A percentile compares a stretch with the other conserved stretches of the same genome.
Evolutionary conservation across 2,888 invertebrate genomes (phyloP).

Genomic region (Sarcophaga subvicina): DNA sequence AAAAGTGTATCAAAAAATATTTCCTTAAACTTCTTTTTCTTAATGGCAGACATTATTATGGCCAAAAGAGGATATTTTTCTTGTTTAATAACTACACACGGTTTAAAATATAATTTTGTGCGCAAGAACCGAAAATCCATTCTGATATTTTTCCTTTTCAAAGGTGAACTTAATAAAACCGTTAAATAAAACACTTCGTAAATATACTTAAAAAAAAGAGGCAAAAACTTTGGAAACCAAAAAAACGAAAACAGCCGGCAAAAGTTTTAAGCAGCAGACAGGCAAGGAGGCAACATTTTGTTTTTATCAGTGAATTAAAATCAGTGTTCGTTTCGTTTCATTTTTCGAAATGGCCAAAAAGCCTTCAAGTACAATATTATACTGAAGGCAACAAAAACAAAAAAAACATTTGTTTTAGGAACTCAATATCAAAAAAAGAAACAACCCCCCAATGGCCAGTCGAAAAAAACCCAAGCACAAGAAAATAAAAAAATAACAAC

Average conservation of each 20-base stretch:
- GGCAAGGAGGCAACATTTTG: slow-evolving; percentile 62
- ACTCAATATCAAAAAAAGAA: neutral
- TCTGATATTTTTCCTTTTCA: slow-evolving; percentile 12
- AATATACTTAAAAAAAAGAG: neutral
- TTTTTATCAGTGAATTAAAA: slow-evolving; percentile 57
- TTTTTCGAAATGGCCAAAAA: too few species aligned
- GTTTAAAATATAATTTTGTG: slow-evolving; percentile 23
- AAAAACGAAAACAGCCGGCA: slow-evolving; percentile 3
- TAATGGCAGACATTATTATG: neutral
- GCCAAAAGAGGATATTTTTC: neutral
- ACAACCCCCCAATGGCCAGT: slow-evolving; percentile 59
- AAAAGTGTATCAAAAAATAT: too few species aligned
- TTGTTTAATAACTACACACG: neutral
- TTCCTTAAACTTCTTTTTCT: neutral
- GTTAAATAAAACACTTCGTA: neutral
- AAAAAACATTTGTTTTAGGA: neutral
- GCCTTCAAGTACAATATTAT: neutral
- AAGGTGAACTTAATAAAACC: slow-evolving; percentile 9
- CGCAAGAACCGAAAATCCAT: slow-evolving; percentile 57
- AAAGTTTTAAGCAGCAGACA: slow-evolving; percentile 30
- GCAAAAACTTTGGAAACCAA: neutral
- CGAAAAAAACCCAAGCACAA: neutral
- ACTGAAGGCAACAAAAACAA: slow-evolving; percentile 10
- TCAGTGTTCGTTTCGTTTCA: slow-evolving; percentile 16
- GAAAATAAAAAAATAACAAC: too few species aligned